Evolutionary conservation across 2,888 invertebrate genomes (phyloP), one percentile per base, ranked within the genome.

Genomic region (Dascillus cervinus): DNA sequence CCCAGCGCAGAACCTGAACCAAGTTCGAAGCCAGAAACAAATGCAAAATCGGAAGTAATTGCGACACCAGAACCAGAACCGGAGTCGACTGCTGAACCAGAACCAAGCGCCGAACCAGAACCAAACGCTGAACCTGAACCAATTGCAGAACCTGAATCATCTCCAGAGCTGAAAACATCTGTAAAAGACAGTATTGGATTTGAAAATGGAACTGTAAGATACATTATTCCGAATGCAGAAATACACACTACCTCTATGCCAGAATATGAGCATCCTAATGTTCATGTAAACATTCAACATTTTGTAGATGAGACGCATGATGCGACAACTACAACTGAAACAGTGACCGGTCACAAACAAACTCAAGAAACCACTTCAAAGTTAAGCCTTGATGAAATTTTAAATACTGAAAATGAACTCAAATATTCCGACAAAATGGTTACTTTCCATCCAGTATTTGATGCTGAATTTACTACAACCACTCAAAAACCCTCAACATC

Each of bases 21-120:
- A 10, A 46, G 32, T 17, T 30, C 41, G 3, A 56, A 53, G 39
- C 55, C 57, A n/a, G 46, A 49, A 41, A n/a, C n/a, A n/a, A n/a
- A n/a, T 17, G 30, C 27, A 2, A 24, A 38, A 4, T 24, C 25
- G 11, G 44, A 49, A 37, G 28, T 37, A 22, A 36, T 42, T 32
- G 30, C 42, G 4, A 11, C 30, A 13, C n/a, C 42, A 5, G 35
- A 41, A 31, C 26, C 42, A 4, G 34, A 30, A 32, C 34, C 8
- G 30, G 39, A 38, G 31, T 43, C 31, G 1, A 30, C 43, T 24
- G 41, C 41, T 26, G 38, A 29, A 29, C 32, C 37, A 5, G 34
- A 12, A 5, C 10, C 19, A 15, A 22, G 24, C 11, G 24, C 17
- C 4, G 30, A 22, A 29, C 22, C 13, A 15, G 23, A 29, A 29